Conservation (phyloP, 2,888 invertebrate species). For the Gymnosoma rotundatum region DNA sequence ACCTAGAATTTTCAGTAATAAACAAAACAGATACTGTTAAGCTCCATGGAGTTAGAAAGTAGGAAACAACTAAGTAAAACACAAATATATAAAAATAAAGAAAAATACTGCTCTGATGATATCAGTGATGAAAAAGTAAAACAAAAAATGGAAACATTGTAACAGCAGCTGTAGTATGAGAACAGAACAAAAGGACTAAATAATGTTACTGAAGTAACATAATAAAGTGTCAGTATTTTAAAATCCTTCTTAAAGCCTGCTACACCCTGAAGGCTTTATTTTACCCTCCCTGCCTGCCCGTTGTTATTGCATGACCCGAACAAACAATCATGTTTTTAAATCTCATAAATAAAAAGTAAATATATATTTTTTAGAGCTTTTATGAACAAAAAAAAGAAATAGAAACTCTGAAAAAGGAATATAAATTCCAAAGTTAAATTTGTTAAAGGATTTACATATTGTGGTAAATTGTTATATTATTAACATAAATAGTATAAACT, state of each 20-base stretch:
- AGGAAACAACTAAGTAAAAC: constrained; percentile 31
- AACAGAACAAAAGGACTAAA: constrained; percentile 28
- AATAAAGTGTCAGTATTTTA: constrained; percentile 63
- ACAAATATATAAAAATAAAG: background rate
- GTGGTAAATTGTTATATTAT: constrained; percentile 67
- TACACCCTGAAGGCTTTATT: constrained; percentile 65
- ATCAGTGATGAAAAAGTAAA: constrained; percentile 60
- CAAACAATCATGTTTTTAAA: constrained; percentile 30
- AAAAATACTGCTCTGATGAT: constrained; percentile 44
- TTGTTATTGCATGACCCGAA: constrained; percentile 17
- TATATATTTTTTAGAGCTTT: constrained; percentile 53
- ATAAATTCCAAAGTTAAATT: constrained; percentile 59
- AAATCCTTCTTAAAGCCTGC: constrained; percentile 66
- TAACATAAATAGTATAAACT: constrained; percentile 55
- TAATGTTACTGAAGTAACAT: constrained; percentile 60
- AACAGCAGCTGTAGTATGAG: constrained; percentile 14
- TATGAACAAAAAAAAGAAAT: constrained; percentile 6
- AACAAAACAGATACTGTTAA: constrained; percentile 40
- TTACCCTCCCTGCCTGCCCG: constrained; percentile 22
- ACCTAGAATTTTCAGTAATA: constrained; percentile 55
- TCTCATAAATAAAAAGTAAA: constrained; percentile 69
- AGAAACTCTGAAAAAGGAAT: background rate
- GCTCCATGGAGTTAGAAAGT: constrained; percentile 57
- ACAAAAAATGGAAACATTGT: constrained; percentile 7
- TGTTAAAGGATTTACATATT: constrained; percentile 66